phyloP scores from a whole-genome alignment of 2,888 invertebrate genomes.

The Aricia artaxerxes region DNA sequence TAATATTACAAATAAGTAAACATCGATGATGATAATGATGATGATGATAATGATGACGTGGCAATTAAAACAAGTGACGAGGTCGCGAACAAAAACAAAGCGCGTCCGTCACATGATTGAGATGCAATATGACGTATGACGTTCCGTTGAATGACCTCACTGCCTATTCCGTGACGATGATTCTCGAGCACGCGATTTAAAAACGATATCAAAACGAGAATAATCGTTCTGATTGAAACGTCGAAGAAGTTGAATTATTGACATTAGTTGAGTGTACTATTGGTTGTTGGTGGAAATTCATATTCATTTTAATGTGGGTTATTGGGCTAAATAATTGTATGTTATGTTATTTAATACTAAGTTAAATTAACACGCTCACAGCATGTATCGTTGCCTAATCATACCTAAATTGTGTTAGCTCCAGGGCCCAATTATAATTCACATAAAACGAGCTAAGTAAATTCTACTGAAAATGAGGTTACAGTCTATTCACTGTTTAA shows the following conservation, averaged over 20 bases:
- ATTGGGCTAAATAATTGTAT: not conserved
- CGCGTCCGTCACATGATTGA: constrained; percentile 37
- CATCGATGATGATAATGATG: not conserved
- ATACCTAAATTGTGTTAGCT: not conserved
- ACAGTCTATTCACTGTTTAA: not conserved
- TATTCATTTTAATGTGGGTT: not conserved
- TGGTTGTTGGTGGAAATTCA: too few species aligned
- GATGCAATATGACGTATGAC: constrained; percentile 34
- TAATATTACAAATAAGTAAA: not conserved
- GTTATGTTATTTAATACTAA: not conserved
- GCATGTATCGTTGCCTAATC: not conserved
- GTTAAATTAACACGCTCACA: not conserved
- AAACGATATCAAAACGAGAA: not conserved
- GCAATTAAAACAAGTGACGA: constrained; percentile 33
- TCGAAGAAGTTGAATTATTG: not conserved
- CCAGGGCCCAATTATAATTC: not conserved
- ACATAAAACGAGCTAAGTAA: not conserved
- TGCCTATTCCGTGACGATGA: constrained; percentile 42
- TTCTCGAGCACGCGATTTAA: not conserved
- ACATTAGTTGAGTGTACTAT: not conserved
- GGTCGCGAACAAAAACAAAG: constrained; percentile 37
- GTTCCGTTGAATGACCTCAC: constrained; percentile 48
- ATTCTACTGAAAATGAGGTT: not conserved
- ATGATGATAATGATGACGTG: not conserved
- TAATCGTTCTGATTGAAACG: too few species aligned